Conservation (phyloP, 2,797 vertebrate genomes). For the Clamator glandarius region DNA sequence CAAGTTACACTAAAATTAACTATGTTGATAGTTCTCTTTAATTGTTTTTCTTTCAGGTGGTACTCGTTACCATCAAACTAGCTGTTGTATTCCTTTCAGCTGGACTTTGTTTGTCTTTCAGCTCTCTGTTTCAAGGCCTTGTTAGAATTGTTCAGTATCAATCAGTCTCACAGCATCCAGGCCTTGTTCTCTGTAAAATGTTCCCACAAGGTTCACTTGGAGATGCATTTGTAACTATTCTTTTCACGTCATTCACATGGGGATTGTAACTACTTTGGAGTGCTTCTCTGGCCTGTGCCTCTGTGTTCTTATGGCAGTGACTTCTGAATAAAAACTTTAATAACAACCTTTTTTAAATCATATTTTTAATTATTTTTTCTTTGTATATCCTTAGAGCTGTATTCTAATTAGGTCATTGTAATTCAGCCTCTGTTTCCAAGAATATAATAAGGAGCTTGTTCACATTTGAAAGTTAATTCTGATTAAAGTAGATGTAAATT, state of each 20-base stretch:
- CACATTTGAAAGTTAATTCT: slow-evolving; percentile 20
- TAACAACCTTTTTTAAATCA: not conserved
- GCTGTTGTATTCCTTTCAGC: too few species aligned
- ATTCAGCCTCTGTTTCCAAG: not conserved
- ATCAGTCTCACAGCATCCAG: too few species aligned
- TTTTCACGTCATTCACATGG: not conserved
- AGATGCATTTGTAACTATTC: not conserved
- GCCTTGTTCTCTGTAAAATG: too few species aligned
- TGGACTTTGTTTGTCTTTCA: too few species aligned
- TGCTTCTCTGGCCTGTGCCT: not conserved
- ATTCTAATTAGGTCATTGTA: not conserved
- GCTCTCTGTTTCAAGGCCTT: too few species aligned
- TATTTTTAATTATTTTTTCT: not conserved
- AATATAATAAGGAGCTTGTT: not conserved
- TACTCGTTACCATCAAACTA: too few species aligned
- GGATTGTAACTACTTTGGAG: not conserved
- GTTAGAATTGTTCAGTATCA: too few species aligned
- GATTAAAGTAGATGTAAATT: slow-evolving; percentile 13
- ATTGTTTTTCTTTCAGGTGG: too few species aligned
- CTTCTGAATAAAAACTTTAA: not conserved
- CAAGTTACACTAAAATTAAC: too few species aligned
- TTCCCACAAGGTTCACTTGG: too few species aligned
- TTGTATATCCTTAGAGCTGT: not conserved
- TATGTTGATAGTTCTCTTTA: too few species aligned
- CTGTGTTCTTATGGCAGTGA: not conserved